phyloP scores from a whole-genome alignment of 2,888 invertebrate genomes.

The Heliconius sara region DNA sequence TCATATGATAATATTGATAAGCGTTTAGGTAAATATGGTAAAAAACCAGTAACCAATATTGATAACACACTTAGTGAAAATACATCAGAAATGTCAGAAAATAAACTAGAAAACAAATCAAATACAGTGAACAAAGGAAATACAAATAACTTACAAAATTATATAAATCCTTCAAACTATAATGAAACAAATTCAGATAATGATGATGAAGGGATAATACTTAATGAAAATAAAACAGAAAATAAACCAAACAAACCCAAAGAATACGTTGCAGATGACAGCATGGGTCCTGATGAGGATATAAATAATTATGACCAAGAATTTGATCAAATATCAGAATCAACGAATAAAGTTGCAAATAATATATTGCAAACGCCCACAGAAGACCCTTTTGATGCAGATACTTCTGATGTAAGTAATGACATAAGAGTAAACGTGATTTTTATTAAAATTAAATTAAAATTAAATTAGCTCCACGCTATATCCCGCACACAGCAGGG shows the following conservation, averaged over 20 bases:
- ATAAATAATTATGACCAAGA: neutral
- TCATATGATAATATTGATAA: neutral
- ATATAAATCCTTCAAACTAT: neutral
- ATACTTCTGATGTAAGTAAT: slow-evolving; percentile 9
- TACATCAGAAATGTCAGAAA: neutral
- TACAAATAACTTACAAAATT: neutral
- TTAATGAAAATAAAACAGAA: neutral
- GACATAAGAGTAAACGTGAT: no score
- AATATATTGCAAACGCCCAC: neutral
- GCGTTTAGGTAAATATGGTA: neutral
- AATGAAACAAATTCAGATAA: no score
- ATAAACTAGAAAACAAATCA: neutral
- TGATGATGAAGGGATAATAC: neutral
- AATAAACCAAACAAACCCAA: neutral
- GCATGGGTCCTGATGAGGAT: neutral
- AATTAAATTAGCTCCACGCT: no score
- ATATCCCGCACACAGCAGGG: no score
- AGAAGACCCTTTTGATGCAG: neutral
- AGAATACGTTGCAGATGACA: neutral
- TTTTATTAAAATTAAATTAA: no score
- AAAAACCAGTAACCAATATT: neutral
- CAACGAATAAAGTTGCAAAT: neutral
- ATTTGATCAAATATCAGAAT: neutral
- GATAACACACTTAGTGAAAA: neutral
- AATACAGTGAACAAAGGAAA: neutral